These are phyloP conservation scores for Hedya salicella DNA, from an alignment of 2,888 invertebrate genomes.

Conservation along the genomic window DNA sequence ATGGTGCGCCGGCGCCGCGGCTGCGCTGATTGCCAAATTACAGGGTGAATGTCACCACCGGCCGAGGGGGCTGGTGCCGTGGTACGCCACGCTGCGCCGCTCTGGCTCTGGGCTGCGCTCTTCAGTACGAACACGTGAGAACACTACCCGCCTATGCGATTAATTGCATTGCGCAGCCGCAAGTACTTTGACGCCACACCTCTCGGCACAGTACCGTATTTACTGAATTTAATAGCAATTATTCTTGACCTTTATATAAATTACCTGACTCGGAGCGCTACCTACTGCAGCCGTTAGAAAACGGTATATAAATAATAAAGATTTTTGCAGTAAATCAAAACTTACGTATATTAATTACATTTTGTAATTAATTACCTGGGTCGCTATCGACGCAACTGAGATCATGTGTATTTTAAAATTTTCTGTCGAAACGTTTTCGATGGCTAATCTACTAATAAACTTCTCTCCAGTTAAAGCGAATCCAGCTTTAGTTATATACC, in stretches of 20 bases:
- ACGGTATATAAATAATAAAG: constrained; percentile 27
- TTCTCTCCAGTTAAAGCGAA: background rate
- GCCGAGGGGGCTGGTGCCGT: constrained; percentile 59
- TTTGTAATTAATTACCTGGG: constrained; percentile 15
- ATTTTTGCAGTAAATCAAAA: constrained; percentile 28
- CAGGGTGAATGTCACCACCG: constrained; percentile 76
- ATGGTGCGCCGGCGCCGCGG: constrained; percentile 59
- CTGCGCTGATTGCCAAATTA: constrained; percentile 78
- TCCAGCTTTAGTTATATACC: constrained; percentile 14
- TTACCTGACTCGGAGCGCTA: constrained; percentile 33
- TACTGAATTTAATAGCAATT: constrained; percentile 37
- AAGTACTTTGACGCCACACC: constrained; percentile 23
- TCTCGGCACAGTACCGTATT: constrained; percentile 19
- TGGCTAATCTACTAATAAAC: background rate
- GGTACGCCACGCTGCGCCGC: constrained; percentile 55
- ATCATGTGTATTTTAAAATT: background rate
- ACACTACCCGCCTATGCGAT: constrained; percentile 48
- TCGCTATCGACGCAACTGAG: background rate
- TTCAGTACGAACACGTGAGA: constrained; percentile 49
- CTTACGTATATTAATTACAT: background rate
- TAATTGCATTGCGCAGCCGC: constrained; percentile 44
- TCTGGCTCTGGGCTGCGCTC: background rate
- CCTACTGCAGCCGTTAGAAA: constrained; percentile 34
- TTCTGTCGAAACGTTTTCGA: constrained; percentile 2
- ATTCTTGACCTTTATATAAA: constrained; percentile 35